These are phyloP conservation scores for Xenus cinereus DNA, from an alignment of 2,113 vertebrate species.

Conservation along the genomic window DNA sequence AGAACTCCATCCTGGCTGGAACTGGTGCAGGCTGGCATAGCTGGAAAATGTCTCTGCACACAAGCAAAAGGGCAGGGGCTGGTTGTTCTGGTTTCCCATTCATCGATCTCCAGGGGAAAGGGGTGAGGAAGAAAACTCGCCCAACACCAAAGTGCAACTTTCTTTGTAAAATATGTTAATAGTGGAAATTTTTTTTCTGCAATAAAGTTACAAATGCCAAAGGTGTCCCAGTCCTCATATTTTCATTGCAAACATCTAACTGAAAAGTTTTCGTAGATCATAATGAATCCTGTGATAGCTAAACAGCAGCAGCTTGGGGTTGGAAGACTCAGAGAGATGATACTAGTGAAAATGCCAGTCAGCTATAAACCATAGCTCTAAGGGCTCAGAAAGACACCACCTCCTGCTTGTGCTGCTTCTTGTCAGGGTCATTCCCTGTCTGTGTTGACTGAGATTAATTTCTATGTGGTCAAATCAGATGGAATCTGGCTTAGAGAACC, in stretches of 20 bases:
- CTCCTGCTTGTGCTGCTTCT: not conserved
- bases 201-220: constrained; percentile 63
- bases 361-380: not conserved
- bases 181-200: constrained; percentile 57
- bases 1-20: constrained; percentile 30
- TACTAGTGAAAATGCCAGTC: not conserved
- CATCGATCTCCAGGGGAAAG: not conserved
- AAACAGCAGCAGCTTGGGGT: not conserved
- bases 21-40: constrained; percentile 38
- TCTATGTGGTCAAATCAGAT: not conserved
- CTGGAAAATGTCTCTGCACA: not conserved
- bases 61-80: not conserved
- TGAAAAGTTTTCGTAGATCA: not conserved
- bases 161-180: constrained; percentile 64
- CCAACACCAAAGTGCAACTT: constrained; percentile 68
- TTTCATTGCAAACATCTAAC: not conserved
- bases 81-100: constrained; percentile 1
- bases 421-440: constrained; percentile 4
- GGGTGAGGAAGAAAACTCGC: not conserved
- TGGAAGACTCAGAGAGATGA: not conserved
- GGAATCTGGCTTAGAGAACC: not conserved
- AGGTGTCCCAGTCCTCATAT: not conserved
- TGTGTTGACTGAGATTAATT: not conserved
- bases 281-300: not conserved
- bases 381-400: not conserved